These are phyloP conservation scores for Pristiophorus japonicus DNA, from an alignment of 2,113 vertebrate genomes.

Conservation along the genomic window DNA sequence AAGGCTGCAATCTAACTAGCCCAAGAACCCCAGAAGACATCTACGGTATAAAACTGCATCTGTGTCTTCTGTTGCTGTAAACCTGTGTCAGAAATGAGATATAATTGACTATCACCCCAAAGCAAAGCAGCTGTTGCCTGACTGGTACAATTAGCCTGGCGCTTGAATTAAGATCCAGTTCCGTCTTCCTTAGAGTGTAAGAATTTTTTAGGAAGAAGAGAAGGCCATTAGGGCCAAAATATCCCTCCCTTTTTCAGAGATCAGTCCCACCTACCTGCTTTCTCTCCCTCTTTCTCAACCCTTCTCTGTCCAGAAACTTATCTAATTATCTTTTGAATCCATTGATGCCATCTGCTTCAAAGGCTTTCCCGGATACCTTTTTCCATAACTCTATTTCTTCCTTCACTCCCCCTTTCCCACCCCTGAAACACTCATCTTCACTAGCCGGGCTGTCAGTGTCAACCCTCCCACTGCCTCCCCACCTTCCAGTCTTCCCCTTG, in stretches of 20 bases:
- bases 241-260: background rate
- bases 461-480: background rate
- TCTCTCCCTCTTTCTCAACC: background rate
- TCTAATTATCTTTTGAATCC: background rate
- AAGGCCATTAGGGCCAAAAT: background rate
- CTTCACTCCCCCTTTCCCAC: background rate
- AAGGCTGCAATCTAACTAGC: background rate
- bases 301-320: background rate
- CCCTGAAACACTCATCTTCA: background rate
- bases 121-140: background rate
- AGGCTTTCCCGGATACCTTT: background rate
- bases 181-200: background rate
- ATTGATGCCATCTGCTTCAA: background rate
- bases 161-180: background rate
- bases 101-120: background rate
- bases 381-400: background rate
- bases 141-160: background rate
- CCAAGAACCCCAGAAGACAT: background rate
- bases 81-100: background rate
- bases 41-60: background rate
- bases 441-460: background rate
- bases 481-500: background rate
- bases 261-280: background rate
- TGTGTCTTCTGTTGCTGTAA: constrained; percentile 2
- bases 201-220: background rate